Evolutionary conservation across 2,113 vertebrate species (phyloP), one percentile per base, ranked within the genome.

Genomic region (Elaphurus davidianus): DNA sequence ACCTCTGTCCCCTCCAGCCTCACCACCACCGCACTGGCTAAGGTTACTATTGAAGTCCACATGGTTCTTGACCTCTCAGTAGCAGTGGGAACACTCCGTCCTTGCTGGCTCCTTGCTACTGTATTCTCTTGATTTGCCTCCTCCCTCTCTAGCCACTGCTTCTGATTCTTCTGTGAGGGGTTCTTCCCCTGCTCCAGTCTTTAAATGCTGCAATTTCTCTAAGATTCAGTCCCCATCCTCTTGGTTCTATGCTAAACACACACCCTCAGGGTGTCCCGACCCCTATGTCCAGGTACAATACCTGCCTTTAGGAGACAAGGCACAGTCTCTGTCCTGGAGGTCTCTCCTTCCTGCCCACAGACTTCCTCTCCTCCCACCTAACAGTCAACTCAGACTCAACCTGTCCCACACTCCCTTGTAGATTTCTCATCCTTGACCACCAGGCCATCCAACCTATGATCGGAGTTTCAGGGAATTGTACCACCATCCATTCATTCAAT

Each of bases 21-120:
- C 52, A 45, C 64, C 40, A 7, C 84, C 79, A 27, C 10, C 0
- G 0, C 25, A 6, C 47, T n/a, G 79, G 45, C 23, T 40, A 54
- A 59, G 16, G 27, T 85, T 23, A n/a, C 19, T 12, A 5, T 1
- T 71, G 8, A 28, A 71, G 54, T 85, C 25, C 52, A 52, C 19
- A 33, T 30, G 88, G 15, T 60, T 59, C 28, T 23, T 10, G n/a
- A 33, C 27, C 36, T 13, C 33, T n/a, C 5, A 2, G 87, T 50
- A 57, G 8, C 71, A 25, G 5, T 1, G 33, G 64, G 43, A 50
- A 25, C 30, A 0, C n/a, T 25, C 30, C 0, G 11, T 83, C 71
- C 52, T 64, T 6, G 17, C 71, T 43, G 0, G 0, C 59, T 50
- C 16, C 43, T 21, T 27, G 23, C 25, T 40, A 3, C 52, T 1